Evolutionary conservation across 53 echinoderm and acorn worm species (phyloP).

Genomic region (Holothuria scabra): DNA sequence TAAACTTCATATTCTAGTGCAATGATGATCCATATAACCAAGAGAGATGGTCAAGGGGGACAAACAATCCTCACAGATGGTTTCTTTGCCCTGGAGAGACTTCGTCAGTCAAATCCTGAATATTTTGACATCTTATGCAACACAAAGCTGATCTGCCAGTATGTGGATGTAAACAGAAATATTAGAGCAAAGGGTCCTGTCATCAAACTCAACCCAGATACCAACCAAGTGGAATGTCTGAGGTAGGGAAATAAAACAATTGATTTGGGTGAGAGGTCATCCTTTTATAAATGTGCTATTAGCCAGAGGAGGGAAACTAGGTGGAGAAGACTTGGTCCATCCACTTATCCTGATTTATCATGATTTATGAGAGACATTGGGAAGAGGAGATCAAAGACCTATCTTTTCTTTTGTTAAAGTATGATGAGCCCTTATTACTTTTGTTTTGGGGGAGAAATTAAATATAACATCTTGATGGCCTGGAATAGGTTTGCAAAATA

Average conservation of each 20-base stretch:
- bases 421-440: too few species aligned
- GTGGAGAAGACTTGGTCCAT: too few species aligned
- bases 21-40: slow-evolving; percentile 51
- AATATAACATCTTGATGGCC: too few species aligned
- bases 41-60: slow-evolving; percentile 79
- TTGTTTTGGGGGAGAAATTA: too few species aligned
- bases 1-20: not conserved
- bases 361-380: too few species aligned
- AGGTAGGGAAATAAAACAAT: slow-evolving; percentile 48
- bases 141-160: slow-evolving; percentile 61
- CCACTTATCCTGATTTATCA: too few species aligned
- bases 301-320: too few species aligned
- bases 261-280: too few species aligned
- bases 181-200: slow-evolving; percentile 48
- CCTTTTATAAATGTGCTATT: too few species aligned
- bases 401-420: too few species aligned
- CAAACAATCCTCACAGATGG: slow-evolving; percentile 82
- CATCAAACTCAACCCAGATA: slow-evolving; percentile 61
- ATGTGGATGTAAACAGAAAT: slow-evolving; percentile 49
- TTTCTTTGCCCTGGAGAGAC: slow-evolving; percentile 68
- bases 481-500: too few species aligned
- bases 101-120: slow-evolving; percentile 68
- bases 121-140: slow-evolving; percentile 68
- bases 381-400: too few species aligned
- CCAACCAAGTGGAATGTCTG: slow-evolving; percentile 63